Base-by-base conservation (phyloP, 2,113 vertebrate species). In the Elephas maximus region DNA sequence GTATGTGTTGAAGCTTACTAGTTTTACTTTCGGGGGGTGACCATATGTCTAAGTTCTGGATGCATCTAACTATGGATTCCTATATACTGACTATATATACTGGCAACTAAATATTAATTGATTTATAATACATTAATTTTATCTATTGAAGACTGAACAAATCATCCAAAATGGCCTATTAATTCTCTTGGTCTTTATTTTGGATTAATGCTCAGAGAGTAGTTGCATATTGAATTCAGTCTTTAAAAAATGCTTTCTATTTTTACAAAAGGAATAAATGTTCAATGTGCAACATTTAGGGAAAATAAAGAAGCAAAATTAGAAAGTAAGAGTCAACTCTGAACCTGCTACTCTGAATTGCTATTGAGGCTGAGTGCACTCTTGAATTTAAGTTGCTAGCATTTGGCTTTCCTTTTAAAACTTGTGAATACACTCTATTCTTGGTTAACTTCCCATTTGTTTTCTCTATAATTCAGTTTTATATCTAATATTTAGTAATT, bases 111-210 rank as follows among this genome's bases (percentile, higher is more conserved):
- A 60, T 88, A 93, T 51, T 51, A 82, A 53, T 91, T 93, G 60
- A 90, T 88, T 96, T 8, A 94, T 88, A 30, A 78, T 83, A 88
- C 85, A 86, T 85, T 97, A 28, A 73, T 77, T 95, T 88, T 94
- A 45, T 81, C 73, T 95, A 44, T 74, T 88, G n/a, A 37, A 94
- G 15, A 94, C 57, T 80, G 33, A 83, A 82, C 93, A 94, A 83
- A 24, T 26, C 78, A 94, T 79, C 2, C 51, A 87, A 90, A 95
- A 90, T 57, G 12, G 51, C 37, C 74, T 28, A 41, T 37, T 67
- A 74, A 96, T 93, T 95, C n/a, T n/a, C 7, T 85, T 81, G 33
- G 30, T 48, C n/a, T 83, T 96, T 90, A 93, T 63, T 33, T 18
- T 28, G 53, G 20, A 83, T 88, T 87, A 57, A 80, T 48, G 28